A percentile compares a stretch with the other conserved stretches of the same genome.
These are phyloP conservation scores for Unio pictorum DNA, from an alignment of 2,888 invertebrate genomes.

Conservation along the genomic window DNA sequence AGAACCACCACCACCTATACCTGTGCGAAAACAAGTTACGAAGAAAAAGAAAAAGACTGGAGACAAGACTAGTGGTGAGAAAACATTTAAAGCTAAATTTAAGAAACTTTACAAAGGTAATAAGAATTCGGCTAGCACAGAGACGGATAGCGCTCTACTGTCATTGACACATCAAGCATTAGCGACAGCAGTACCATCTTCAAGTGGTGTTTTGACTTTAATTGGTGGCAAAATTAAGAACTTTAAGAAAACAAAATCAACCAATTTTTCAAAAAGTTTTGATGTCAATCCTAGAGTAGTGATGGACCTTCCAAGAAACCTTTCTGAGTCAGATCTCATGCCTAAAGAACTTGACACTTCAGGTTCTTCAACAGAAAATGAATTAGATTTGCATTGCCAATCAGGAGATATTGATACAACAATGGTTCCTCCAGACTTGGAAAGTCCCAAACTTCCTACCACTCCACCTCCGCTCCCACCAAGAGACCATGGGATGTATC, in stretches of 20 bases:
- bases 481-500: slow-evolving; percentile 32
- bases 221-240: slow-evolving; percentile 26
- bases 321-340: too few relatives aligned
- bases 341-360: background rate
- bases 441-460: slow-evolving; percentile 3
- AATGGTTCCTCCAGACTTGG: background rate
- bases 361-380: background rate
- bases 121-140: background rate
- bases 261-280: slow-evolving; percentile 17
- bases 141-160: slow-evolving; percentile 8
- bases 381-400: background rate
- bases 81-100: slow-evolving; percentile 25
- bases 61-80: slow-evolving; percentile 15
- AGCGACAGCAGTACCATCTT: slow-evolving; percentile 4
- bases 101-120: slow-evolving; percentile 25
- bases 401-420: background rate
- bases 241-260: slow-evolving; percentile 23
- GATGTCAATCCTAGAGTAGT: background rate
- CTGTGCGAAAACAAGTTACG: slow-evolving; percentile 19
- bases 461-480: slow-evolving; percentile 51
- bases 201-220: slow-evolving; percentile 15
- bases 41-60: slow-evolving; percentile 41
- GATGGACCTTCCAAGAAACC: too few relatives aligned
- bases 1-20: slow-evolving; percentile 32
- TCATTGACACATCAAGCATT: slow-evolving; percentile 3